Evolutionary conservation across 2,113 vertebrate species (phyloP).

Genomic region (human (Homo sapiens)): DNA sequence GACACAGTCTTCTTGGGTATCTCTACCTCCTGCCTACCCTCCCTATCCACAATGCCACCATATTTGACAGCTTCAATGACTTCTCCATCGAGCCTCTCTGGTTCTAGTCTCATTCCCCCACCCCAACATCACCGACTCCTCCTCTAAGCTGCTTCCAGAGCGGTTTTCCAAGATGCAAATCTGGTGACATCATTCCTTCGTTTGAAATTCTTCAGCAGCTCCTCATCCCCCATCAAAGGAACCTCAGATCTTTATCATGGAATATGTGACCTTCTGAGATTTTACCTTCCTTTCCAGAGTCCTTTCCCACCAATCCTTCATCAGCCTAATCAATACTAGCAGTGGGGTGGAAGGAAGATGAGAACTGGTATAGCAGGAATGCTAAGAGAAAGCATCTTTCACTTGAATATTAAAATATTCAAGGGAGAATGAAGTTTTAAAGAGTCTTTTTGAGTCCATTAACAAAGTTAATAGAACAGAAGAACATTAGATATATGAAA

Average conservation of each 20-base stretch:
- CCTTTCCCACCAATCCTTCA: neutral
- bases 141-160: neutral
- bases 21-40: fast-evolving
- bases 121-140: fast-evolving
- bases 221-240: neutral
- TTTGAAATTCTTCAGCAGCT: neutral
- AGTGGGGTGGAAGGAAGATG: fast-evolving
- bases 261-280: neutral
- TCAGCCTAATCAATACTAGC: too few relatives aligned
- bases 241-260: neutral
- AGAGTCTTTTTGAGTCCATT: constrained; percentile 22
- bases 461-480: neutral
- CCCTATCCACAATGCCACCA: neutral
- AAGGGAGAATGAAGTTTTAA: neutral
- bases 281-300: neutral
- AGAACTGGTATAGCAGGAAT: neutral
- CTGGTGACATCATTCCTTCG: neutral
- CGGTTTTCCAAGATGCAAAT: neutral
- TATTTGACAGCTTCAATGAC: neutral
- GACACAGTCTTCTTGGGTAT: neutral
- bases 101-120: neutral
- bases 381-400: neutral
- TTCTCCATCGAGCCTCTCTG: neutral
- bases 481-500: neutral
- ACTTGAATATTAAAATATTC: neutral